Base-by-base conservation (phyloP, 2,797 vertebrate species). In the Syndactyla subalaris region DNA sequence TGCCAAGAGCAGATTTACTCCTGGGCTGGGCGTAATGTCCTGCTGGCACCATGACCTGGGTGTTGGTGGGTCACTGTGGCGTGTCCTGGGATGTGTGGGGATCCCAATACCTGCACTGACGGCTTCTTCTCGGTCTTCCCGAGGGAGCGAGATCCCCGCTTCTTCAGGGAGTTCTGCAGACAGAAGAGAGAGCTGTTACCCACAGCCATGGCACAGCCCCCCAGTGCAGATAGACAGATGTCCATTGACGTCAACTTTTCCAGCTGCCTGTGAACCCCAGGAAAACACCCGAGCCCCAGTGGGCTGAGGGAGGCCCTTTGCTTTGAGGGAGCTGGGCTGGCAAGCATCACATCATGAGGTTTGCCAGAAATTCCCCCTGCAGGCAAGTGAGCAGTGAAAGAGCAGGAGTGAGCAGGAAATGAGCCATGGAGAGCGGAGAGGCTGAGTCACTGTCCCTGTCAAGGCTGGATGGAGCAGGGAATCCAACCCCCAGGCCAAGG, bases 71-170 rank as follows among this genome's bases (percentile, higher is more conserved):
- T 63, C 63, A 45, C 65, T 5, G 3, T 18, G 26, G 41, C 0
- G 0, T 12, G 48, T 24, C 52, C 41, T 2, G 1, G 39, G 39
- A 14, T 39, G 39, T 13, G 39, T 39, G 39, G 39, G 39, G 39
- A 39, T 39, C 39, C 39, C 39, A 8, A 8, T 98, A 99, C 99
- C 99, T 99, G 99, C 79, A 98, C 97, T 3, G 98, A 98, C 0
- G 98, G 92, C 92, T 99, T 99, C 98, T 99, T 99, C 70, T 99
- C 99, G 0, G 98, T 95, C 97, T 99, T 99, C 96, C 98, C 99
- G 43, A 98, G 92, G 86, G 99, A 98, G 55, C 99, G 98, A 36
- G 98, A 98, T 30, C 98, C 98, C 96, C 99, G 98, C 97, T 99
- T 99, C 98, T 99, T 99, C 97, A 99, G 97, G 91, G 99, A 99